Conservation (phyloP, 2,113 vertebrate genomes). For the Poeciliopsis prolifica region DNA sequence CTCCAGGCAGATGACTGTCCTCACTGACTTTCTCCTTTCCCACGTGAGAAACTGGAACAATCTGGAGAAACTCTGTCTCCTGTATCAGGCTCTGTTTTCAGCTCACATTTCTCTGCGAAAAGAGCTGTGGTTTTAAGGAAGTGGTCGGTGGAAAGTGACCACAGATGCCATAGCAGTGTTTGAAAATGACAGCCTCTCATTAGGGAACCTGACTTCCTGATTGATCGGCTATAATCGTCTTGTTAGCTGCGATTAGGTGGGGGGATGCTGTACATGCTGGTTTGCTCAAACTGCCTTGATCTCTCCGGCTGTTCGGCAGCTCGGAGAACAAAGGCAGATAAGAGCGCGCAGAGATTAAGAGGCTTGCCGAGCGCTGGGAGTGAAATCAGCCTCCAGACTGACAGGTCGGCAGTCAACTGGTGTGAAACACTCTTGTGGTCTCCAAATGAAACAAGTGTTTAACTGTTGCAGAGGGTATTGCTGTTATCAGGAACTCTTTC, state of each 20-base stretch:
- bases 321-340: conserved; percentile 55
- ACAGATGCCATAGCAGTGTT: conserved; percentile 17
- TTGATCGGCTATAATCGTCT: conserved; percentile 71
- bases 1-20: not conserved
- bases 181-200: conserved; percentile 48
- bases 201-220: conserved; percentile 45
- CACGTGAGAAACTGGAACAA: not conserved
- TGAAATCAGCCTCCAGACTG: conserved; percentile 33
- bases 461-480: conserved; percentile 1
- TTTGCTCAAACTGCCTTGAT: conserved; percentile 44
- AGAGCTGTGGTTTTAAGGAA: conserved; percentile 15
- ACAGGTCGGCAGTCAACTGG: conserved; percentile 29
- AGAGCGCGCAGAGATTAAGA: conserved; percentile 42
- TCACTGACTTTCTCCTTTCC: conserved; percentile 2
- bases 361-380: conserved; percentile 29
- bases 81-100: conserved; percentile 13
- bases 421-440: not conserved
- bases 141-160: conserved; percentile 22
- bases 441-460: conserved; percentile 9
- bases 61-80: conserved; percentile 15
- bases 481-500: not conserved
- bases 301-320: conserved; percentile 36
- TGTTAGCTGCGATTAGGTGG: conserved; percentile 57
- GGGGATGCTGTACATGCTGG: conserved; percentile 18
- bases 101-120: conserved; percentile 20